Evolutionary conservation across 2,797 vertebrate genomes (phyloP), one percentile per base, ranked within the genome.

Genomic region (Coranthus polyacanthus): DNA sequence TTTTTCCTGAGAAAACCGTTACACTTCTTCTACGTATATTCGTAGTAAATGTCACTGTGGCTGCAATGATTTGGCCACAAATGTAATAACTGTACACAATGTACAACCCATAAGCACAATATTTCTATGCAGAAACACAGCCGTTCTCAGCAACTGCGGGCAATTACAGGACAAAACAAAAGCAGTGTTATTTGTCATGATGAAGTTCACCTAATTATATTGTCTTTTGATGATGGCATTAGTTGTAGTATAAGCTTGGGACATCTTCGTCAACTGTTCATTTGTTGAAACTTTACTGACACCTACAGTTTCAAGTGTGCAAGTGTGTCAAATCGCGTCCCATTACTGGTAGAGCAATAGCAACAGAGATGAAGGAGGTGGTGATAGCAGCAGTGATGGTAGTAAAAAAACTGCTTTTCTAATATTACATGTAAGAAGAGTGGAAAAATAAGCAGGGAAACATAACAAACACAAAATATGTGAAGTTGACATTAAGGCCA

Each of bases 281-380:
- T 20, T 22, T 38, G 0, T 34, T 82, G 29, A 49, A 47, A 2
- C 58, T 74, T 68, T 86, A 82, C 79, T 90, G 87, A 75, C 88
- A 84, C 20, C 87, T 88, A 79, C 50, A 68, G 88, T 37, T 49
- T 17, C 1, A 70, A 57, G 1, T 52, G 32, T 61, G 80, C 22
- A 82, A 77, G 61, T 87, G 62, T 36, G 6, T 12, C 6, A 1
- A 24, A 11, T 22, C 41, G 7, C 18, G 8, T 17, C 0, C 5
- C 18, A 20, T 4, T 2, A 12, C 8, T 46, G 11, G 1, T 12
- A 8, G 16, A 39, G 22, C 17, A 60, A 18, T 45, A 9, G 13
- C 16, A 26, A 10, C 8, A n/a, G n/a, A 53, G 4, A 6, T 32
- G 5, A 18, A n/a, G 18, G 12, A 12, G 5, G 15, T 6, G 34